These are phyloP conservation scores for Cyanoramphus novaezelandiae DNA, from an alignment of 2,113 vertebrate genomes.

Conservation along the genomic window DNA sequence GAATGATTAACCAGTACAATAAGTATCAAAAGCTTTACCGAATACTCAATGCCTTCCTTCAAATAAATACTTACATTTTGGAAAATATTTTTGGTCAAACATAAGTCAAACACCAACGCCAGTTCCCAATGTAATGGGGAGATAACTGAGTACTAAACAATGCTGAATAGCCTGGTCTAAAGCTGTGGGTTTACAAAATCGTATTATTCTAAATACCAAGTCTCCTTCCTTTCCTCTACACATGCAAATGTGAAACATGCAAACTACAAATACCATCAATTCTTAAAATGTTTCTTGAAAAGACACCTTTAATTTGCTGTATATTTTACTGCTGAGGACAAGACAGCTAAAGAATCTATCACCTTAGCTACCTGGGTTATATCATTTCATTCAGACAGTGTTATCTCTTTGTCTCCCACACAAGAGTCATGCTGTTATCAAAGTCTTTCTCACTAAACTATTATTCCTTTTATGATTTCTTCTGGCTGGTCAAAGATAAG, in stretches of 20 bases:
- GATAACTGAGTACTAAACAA: not conserved
- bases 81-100: not conserved
- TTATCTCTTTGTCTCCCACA: constrained; percentile 57
- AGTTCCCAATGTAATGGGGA: not conserved
- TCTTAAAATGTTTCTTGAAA: not conserved
- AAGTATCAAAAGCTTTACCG: not conserved
- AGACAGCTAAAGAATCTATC: constrained; percentile 49
- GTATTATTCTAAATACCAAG: not conserved
- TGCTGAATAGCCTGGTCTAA: not conserved
- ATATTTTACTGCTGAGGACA: constrained; percentile 37
- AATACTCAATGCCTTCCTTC: not conserved
- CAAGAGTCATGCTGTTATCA: constrained; percentile 49
- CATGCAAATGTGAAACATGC: not conserved
- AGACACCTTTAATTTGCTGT: constrained; percentile 37
- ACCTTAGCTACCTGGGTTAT: constrained; percentile 40
- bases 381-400: not conserved
- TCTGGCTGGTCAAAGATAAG: constrained; percentile 62
- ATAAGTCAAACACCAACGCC: not conserved
- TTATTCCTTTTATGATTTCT: constrained; percentile 68
- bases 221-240: constrained; percentile 4
- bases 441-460: constrained; percentile 65
- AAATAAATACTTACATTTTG: not conserved
- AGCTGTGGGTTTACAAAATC: not conserved
- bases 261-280: constrained; percentile 32
- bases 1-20: not conserved